A percentile compares a stretch with the other conserved stretches of the same genome.
These are phyloP conservation scores for Psilopogon haemacephalus DNA, from an alignment of 2,113 vertebrate species.

Conservation along the genomic window DNA sequence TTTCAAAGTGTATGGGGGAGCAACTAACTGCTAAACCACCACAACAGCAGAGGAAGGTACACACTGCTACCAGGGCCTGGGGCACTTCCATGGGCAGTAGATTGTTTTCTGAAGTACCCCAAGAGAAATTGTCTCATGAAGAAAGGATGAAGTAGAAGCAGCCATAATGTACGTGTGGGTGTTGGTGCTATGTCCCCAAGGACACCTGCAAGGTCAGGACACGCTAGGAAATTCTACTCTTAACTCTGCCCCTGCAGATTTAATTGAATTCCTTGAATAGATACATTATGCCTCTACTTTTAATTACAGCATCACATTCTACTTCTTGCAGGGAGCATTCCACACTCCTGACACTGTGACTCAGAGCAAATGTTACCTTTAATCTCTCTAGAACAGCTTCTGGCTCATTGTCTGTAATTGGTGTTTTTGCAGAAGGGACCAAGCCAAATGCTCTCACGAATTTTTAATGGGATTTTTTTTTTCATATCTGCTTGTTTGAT, in stretches of 20 bases:
- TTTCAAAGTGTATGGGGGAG: too few species aligned
- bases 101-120: neutral
- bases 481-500: neutral
- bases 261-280: neutral
- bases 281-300: neutral
- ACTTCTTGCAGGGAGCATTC: neutral
- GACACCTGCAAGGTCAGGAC: slow-evolving; percentile 8
- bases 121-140: neutral
- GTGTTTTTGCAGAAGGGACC: neutral
- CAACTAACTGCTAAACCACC: too few species aligned
- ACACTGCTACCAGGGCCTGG: neutral
- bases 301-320: slow-evolving; percentile 38
- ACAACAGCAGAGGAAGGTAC: neutral
- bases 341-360: slow-evolving; percentile 10
- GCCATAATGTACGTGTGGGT: neutral
- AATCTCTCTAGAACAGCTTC: neutral
- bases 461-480: neutral
- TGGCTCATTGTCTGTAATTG: neutral
- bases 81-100: neutral
- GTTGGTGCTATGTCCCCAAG: neutral
- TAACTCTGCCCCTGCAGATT: neutral
- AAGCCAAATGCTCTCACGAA: neutral
- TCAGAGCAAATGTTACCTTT: neutral
- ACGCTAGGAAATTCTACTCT: neutral
- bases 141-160: neutral